These are phyloP conservation scores for Plebejus melissa DNA, from an alignment of 2,888 invertebrate species.

Conservation along the genomic window DNA sequence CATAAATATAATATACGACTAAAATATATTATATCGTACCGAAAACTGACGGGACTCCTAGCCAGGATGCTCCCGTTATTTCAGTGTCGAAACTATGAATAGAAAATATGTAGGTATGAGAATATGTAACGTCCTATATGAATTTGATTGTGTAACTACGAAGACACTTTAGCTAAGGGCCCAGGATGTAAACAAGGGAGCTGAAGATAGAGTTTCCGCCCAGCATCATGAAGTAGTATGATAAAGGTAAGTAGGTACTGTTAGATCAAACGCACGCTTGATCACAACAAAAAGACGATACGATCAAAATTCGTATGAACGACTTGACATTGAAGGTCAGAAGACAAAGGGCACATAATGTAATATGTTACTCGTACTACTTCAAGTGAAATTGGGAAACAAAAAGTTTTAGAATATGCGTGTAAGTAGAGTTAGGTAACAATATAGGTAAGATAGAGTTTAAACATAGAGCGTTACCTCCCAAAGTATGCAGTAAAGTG, in stretches of 20 bases:
- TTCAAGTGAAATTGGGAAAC: background rate
- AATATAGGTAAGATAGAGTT: background rate
- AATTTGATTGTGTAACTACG: background rate
- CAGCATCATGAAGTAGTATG: background rate
- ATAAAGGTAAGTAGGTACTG: constrained; percentile 1
- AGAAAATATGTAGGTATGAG: background rate
- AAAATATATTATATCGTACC: too few relatives aligned
- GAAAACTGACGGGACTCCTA: background rate
- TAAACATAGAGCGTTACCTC: too few relatives aligned
- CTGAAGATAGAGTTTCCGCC: constrained; percentile 1
- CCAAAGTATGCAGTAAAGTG: too few relatives aligned
- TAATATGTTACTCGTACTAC: background rate
- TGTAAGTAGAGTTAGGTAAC: background rate
- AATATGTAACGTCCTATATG: background rate
- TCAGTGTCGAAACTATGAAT: background rate
- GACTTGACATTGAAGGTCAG: background rate
- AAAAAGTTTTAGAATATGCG: background rate
- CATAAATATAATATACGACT: background rate
- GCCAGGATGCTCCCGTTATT: background rate
- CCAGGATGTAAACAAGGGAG: background rate
- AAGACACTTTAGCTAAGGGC: background rate
- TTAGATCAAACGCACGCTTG: constrained; percentile 10
- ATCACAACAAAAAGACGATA: background rate
- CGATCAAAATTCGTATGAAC: background rate
- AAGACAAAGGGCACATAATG: background rate